Base-by-base conservation (phyloP, 2,888 invertebrate species). In the Aspidiotus destructor region DNA sequence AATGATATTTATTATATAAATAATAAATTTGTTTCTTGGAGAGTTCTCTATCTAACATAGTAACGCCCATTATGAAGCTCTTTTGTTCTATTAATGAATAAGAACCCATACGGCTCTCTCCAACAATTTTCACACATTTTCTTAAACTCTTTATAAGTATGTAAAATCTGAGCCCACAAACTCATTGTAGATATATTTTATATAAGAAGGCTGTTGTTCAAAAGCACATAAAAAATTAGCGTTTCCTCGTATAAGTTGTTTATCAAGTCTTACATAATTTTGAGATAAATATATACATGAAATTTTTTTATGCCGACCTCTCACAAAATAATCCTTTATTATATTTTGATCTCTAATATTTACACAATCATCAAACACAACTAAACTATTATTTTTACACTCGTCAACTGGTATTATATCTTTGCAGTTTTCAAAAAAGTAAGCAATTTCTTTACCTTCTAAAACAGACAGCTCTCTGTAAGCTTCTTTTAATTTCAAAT, bases 51-150 rank as follows among this genome's bases (percentile, higher is more conserved):
- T 13, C 48, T 48, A 48, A 48, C 48, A 48, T 48, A n/a, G 6
- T 48, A 48, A 48, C n/a, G 48, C n/a, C 48, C 48, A 48, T 48
- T 48, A 48, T 48, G 48, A 48, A 48, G 48, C n/a, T 48, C 48
- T 48, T 48, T 48, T 48, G 48, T 48, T 48, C 48, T 48, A 48
- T 48, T n/a, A 48, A 48, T 48, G n/a, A 48, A 48, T 48, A 48
- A 48, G n/a, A 48, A 48, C n/a, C 48, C 48, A 48, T 48, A n/a
- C n/a, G 48, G 48, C 48, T 48, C 11, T 48, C 48, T 6, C 48
- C 48, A 48, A 48, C 48, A 48, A 3, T 48, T 48, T 48, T 48
- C 48, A 48, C 48, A 48, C 48, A 48, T 48, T 48, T 48, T 48
- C 48, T 48, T 48, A 48, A 48, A 48, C 48, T 48, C 48, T 3